phyloP scores from a whole-genome alignment of 2,888 invertebrate genomes.

The Nemotelus pantherinus region DNA sequence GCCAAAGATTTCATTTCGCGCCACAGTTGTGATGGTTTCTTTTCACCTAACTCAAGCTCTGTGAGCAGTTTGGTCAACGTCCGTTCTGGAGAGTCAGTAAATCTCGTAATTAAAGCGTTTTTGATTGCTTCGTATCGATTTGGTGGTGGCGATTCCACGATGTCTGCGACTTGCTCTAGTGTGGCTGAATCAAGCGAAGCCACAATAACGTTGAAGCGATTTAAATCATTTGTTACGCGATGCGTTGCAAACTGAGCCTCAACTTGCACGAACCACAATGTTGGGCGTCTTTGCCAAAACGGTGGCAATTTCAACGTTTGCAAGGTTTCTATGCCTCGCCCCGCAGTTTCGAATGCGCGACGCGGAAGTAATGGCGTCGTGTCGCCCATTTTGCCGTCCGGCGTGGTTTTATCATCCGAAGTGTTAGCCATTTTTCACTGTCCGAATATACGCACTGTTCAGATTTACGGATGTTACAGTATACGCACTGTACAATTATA shows the following conservation, averaged over 20 bases:
- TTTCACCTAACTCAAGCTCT: conserved; percentile 53
- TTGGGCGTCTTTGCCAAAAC: conserved; percentile 8
- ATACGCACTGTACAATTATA: too few relatives aligned
- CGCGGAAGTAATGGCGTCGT: too few relatives aligned
- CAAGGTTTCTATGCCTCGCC: background rate
- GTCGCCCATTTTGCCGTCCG: too few relatives aligned
- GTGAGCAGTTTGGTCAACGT: background rate
- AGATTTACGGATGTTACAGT: too few relatives aligned
- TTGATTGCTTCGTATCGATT: conserved; percentile 8
- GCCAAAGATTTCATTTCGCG: conserved; percentile 53
- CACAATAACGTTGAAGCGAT: background rate
- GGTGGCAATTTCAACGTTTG: conserved; percentile 4
- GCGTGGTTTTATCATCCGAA: too few relatives aligned
- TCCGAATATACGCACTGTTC: too few relatives aligned
- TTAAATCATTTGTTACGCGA: background rate
- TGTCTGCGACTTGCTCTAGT: conserved; percentile 3
- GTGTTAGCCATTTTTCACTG: too few relatives aligned
- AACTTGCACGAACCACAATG: conserved; percentile 8
- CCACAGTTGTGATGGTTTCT: conserved; percentile 53
- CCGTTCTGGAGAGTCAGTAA: background rate
- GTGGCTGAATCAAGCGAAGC: conserved; percentile 2
- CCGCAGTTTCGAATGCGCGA: too few relatives aligned
- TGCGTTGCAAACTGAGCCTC: conserved; percentile 1
- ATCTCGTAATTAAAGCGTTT: background rate
- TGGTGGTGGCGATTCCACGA: conserved; percentile 2